Evolutionary conservation across 2,888 invertebrate species (phyloP).

Genomic region (Acronicta leporina): DNA sequence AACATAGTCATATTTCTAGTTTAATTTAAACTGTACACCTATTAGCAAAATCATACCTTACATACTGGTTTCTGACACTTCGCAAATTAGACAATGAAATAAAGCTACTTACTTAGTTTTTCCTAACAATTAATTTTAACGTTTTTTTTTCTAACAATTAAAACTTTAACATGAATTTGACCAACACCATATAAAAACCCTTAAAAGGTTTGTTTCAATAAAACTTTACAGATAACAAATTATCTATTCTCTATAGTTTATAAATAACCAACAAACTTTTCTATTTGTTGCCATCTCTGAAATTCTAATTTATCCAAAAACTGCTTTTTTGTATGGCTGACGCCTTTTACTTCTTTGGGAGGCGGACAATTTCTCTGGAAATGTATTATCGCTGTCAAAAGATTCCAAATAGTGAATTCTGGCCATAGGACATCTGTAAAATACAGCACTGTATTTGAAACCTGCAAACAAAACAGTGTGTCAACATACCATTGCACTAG

Average conservation of each 20-base stretch:
- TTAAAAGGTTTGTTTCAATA: neutral
- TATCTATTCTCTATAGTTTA: conserved; percentile 9
- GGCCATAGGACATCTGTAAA: conserved; percentile 98
- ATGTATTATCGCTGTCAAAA: conserved; percentile 95
- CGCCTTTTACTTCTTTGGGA: conserved; percentile 55
- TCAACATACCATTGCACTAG: neutral
- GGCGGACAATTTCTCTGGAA: conserved; percentile 92
- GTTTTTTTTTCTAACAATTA: too few species aligned
- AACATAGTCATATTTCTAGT: conserved; percentile 31
- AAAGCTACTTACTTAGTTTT: too few species aligned
- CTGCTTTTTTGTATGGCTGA: conserved; percentile 67
- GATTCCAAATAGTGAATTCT: conserved; percentile 97
- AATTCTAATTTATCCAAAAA: conserved; percentile 81
- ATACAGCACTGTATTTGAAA: conserved; percentile 93
- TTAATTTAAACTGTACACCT: conserved; percentile 1
- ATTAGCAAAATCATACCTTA: conserved; percentile 3
- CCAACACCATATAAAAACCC: too few species aligned
- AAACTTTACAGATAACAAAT: conserved; percentile 5
- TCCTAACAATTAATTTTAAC: too few species aligned
- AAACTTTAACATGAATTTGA: too few species aligned
- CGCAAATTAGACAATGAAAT: too few species aligned
- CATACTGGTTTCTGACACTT: too few species aligned
- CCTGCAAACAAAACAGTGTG: conserved; percentile 82
- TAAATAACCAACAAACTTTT: conserved; percentile 63
- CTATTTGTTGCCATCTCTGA: conserved; percentile 73